phyloP scores from a whole-genome alignment of 2,888 invertebrate genomes.

The Unio delphinus region DNA sequence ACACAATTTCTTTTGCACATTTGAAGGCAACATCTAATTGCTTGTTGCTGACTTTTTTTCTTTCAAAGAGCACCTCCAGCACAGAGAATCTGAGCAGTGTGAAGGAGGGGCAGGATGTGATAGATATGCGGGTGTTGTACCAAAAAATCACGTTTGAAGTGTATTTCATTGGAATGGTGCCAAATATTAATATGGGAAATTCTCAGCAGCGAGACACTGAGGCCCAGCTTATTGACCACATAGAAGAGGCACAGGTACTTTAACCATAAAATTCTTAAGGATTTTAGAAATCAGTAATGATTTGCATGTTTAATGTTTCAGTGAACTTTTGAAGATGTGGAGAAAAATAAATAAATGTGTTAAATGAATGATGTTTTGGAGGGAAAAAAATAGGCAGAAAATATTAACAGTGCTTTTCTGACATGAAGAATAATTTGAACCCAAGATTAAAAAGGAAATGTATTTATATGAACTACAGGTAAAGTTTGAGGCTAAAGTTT shows the following conservation, averaged over 20 bases:
- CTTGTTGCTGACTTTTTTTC: neutral
- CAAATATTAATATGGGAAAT: slow-evolving; percentile 60
- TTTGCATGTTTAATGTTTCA: neutral
- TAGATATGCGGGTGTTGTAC: slow-evolving; percentile 35
- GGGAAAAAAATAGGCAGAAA: neutral
- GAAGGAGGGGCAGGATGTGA: slow-evolving; percentile 43
- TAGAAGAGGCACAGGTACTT: slow-evolving; percentile 68
- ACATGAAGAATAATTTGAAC: too few species aligned
- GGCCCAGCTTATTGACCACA: slow-evolving; percentile 66
- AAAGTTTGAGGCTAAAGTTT: too few species aligned
- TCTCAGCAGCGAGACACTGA: slow-evolving; percentile 62
- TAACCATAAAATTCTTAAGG: too few species aligned
- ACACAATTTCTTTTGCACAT: neutral
- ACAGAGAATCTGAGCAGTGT: slow-evolving; percentile 40
- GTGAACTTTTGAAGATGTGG: too few species aligned
- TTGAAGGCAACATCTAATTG: neutral
- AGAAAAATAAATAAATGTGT: too few species aligned
- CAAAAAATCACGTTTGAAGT: slow-evolving; percentile 44
- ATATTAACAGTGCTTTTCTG: too few species aligned
- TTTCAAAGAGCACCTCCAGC: slow-evolving; percentile 42
- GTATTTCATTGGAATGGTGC: slow-evolving; percentile 62
- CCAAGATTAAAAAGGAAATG: too few species aligned
- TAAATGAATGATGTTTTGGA: neutral
- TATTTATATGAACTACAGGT: too few species aligned
- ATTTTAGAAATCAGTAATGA: neutral